Base-by-base conservation (phyloP, 2,113 vertebrate genomes). In the Pseudorectes ferrugineus region DNA sequence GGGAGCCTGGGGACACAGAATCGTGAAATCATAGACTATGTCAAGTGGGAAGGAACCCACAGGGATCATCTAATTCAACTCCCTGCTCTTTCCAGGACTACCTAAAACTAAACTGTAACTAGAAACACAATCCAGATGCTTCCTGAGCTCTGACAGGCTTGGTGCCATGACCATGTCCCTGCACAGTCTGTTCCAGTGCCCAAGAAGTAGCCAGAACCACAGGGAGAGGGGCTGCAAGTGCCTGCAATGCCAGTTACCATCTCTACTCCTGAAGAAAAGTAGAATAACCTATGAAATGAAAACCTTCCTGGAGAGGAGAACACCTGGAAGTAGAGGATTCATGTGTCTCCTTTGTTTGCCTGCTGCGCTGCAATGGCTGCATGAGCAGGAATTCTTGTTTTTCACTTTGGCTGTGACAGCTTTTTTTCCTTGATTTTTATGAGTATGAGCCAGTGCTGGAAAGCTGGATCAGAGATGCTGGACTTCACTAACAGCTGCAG, bases 131-230 rank as follows among this genome's bases (percentile, higher is more conserved):
- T 68, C 21, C 40, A 89, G 31, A 26, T 2, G 1, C 4, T 31
- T 22, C 21, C 55, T 35, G 63, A 87, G 55, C 31, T 93, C 58
- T 65, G 45, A 61, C 35, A 63, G 42, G 11, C 20, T 86, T 72
- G 18, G 21, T 59, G 29, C 31, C 0, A 0, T 40, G 16, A 43
- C 58, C 25, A 5, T 23, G 42, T 70, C 26, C 28, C 29, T 49
- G 24, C 11, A 36, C 11, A 74, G 6, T 28, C 36, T 66, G 7
- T 78, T 70, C 11, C 20, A 57, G 46, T 57, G 61, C n/a, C 26
- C 6, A 5, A 14, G 19, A 75, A 49, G 17, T 5, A 75, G 42
- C 23, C 52, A 81, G 26, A 82, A 61, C 15, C 38, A 45, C 1
- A 2, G 25, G 24, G 45, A 89, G 11, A 1, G 0, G 4, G 31